Evolutionary conservation across 2,888 invertebrate species (phyloP).

Genomic region (Atethmia centrago): DNA sequence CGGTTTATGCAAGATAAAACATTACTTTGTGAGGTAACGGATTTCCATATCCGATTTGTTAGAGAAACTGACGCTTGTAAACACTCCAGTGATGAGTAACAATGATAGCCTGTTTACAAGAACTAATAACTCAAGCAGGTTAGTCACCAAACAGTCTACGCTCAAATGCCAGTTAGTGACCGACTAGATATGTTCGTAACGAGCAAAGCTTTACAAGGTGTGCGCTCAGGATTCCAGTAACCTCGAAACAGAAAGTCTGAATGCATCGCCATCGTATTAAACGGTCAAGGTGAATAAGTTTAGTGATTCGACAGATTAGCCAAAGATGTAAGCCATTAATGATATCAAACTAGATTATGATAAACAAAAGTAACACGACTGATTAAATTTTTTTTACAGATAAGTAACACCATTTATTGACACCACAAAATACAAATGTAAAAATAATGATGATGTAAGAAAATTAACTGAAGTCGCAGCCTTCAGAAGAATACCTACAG

Average conservation of each 20-base stretch:
- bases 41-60: conserved; percentile 47
- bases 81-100: conserved; percentile 44
- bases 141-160: conserved; percentile 67
- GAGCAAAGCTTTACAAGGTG: conserved; percentile 72
- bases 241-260: conserved; percentile 86
- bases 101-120: conserved; percentile 38
- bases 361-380: conserved; percentile 64
- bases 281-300: conserved; percentile 85
- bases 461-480: conserved; percentile 65
- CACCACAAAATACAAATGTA: conserved; percentile 46
- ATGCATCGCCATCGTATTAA: conserved; percentile 74
- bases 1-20: conserved; percentile 57
- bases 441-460: conserved; percentile 62
- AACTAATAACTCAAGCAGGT: conserved; percentile 57
- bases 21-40: conserved; percentile 52
- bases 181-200: conserved; percentile 70
- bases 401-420: conserved; percentile 55
- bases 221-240: conserved; percentile 77
- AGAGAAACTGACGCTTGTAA: conserved; percentile 17
- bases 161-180: conserved; percentile 71
- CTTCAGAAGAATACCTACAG: conserved; percentile 69
- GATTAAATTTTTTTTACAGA: conserved; percentile 59
- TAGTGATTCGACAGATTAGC: conserved; percentile 65
- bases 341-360: conserved; percentile 64
- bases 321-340: conserved; percentile 58